phyloP scores from a whole-genome alignment of 2,888 invertebrate species.

The Silvanus unidentatus region DNA sequence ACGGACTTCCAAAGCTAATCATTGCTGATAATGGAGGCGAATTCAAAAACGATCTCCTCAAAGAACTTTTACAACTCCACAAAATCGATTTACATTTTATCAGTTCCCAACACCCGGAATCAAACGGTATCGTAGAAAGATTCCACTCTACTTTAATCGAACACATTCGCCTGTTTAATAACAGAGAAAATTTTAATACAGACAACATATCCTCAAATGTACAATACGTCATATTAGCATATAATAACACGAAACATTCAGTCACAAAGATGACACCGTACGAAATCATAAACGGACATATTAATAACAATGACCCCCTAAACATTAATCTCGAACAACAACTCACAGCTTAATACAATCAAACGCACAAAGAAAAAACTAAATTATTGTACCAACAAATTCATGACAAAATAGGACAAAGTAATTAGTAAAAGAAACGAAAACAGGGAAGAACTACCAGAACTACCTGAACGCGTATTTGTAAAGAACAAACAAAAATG shows the following conservation, averaged over 20 bases:
- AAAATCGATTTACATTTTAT: conserved; percentile 20
- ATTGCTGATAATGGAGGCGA: conserved; percentile 20
- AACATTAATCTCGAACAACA: conserved; percentile 13
- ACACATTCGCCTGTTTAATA: conserved; percentile 10
- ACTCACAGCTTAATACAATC: conserved; percentile 8
- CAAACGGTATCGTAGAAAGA: conserved; percentile 19
- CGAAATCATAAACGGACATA: conserved; percentile 16
- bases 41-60: conserved; percentile 17
- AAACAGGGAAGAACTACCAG: not conserved
- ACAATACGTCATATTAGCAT: conserved; percentile 11
- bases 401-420: not conserved
- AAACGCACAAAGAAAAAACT: conserved; percentile 12
- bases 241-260: conserved; percentile 16
- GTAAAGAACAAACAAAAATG: conserved; percentile 1
- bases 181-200: conserved; percentile 7
- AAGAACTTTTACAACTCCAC: conserved; percentile 16
- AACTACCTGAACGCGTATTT: not conserved
- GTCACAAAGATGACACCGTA: conserved; percentile 15
- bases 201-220: conserved; percentile 8
- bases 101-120: conserved; percentile 16
- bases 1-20: conserved; percentile 16
- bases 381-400: conserved; percentile 11
- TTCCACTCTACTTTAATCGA: conserved; percentile 17
- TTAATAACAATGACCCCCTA: conserved; percentile 12
- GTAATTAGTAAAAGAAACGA: not conserved